Base-by-base conservation (phyloP, 1,140 invertebrate genomes). In the Lepeophtheirus salmonis region DNA sequence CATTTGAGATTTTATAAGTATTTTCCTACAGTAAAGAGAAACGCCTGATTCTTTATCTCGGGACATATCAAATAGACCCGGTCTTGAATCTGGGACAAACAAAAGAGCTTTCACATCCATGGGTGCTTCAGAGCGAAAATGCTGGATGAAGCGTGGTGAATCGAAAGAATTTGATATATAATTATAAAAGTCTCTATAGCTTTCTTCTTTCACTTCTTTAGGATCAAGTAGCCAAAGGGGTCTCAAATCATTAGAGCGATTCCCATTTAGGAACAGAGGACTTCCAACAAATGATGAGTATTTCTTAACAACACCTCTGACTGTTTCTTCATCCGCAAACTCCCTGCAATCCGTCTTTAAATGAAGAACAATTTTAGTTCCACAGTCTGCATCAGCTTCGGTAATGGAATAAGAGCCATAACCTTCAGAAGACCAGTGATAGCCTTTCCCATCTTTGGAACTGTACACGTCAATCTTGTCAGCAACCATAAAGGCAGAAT, bases 281-380 rank as follows among this genome's bases (percentile, higher is more conserved):
- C 83, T 86, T 3, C 88, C 84, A 51, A 97, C 86, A 71, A 97
- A 97, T 70, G 95, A 96, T 69, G 90, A 96, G 73, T 97, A 97
- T 69, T 95, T 96, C 66, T 89, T 83, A 48, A 97, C 86, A 30
- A 97, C 82, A 63, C 77, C 84, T 84, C 69, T 17, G 75, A 75
- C 68, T 50, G 17, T 41, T 62, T 52, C 25, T 18, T 62, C 17
- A 61, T 63, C 59, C 58, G 86, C 77, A 74, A 85, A 97, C 71
- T 95, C 85, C 16, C 83, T 73, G 71, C 82, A 80, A 65, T 92
- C 89, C 0, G 79, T 73, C 73, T 89, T 90, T 48, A 97, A 73
- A 69, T 95, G 80, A 18, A 96, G 73, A 13, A 95, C 79, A 66
- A 97, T 94, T 77, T 90, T 92, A 2, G 91, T 96, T 48, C 94